Evolutionary conservation across 2,888 invertebrate genomes (phyloP), one percentile per base, ranked within the genome.

Genomic region (Calameuta idolon): DNA sequence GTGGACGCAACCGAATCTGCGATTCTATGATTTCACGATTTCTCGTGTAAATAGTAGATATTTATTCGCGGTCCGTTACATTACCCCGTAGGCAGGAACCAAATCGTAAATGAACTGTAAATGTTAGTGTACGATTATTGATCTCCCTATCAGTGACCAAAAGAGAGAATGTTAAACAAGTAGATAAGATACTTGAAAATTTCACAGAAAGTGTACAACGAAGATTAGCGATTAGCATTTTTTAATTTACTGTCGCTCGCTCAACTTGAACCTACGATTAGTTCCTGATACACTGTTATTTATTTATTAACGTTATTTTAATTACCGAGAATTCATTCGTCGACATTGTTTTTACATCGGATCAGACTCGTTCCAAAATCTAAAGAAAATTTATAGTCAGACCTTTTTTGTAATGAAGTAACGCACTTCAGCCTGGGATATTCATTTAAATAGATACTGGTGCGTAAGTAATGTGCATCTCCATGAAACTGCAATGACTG

Each of bases 1-100:
- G 79, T 69, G 79, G 76, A 71, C 71, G 78, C 69, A 40, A 73
- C 75, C 79, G 79, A 84, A 75, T 77, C 12, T 74, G 69, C 76
- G 75, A 34, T 68, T 55, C 23, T 23, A 55, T 55, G 55, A 55
- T 55, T 55, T 55, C 9, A 9, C 23, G 55, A 55, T 55, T 55
- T 55, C 55, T 23, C 55, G 55, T 55, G 79, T 77, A 84, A 85
- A 85, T 80, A 82, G 77, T 37, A 74, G 75, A 77, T 84, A 79
- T 80, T 79, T 75, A 55, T 68, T 76, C 69, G 33, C 33, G 30
- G 34, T 74, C 69, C 74, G 69, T 37, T 40, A 75, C 75, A 74
- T 76, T 33, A 69, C 69, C 68, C 76, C 73, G 77, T 76, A 30
- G 74, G 75, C 9, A 9, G 55, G 23, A 76, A 76, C 79, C 31